phyloP scores from a whole-genome alignment of 2,888 invertebrate species.

The Dynastes tityus region DNA sequence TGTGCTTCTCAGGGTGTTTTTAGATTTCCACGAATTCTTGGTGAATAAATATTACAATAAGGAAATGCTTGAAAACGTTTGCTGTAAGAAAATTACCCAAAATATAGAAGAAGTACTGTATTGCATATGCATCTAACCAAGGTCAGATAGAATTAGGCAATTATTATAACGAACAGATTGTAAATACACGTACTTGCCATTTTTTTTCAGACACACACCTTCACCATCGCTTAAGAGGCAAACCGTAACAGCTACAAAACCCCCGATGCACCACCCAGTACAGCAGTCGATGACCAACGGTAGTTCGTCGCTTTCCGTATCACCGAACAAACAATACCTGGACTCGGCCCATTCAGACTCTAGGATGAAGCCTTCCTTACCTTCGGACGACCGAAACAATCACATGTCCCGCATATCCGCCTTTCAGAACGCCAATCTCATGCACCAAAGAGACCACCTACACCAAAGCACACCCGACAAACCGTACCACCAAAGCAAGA shows the following conservation, averaged over 20 bases:
- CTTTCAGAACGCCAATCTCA: constrained; percentile 60
- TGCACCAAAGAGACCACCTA: constrained; percentile 57
- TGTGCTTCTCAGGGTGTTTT: too few relatives aligned
- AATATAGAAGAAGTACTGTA: not conserved
- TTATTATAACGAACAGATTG: too few relatives aligned
- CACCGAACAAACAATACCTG: constrained; percentile 49
- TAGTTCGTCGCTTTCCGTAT: constrained; percentile 53
- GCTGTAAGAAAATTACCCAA: too few relatives aligned
- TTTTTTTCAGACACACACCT: constrained; percentile 60
- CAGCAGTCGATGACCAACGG: constrained; percentile 59
- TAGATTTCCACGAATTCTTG: too few relatives aligned
- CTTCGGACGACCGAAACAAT: constrained; percentile 59
- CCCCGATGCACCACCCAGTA: constrained; percentile 54
- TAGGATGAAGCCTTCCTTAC: constrained; percentile 53
- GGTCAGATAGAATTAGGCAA: too few relatives aligned
- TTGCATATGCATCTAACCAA: not conserved
- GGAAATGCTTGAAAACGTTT: too few relatives aligned
- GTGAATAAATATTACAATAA: too few relatives aligned
- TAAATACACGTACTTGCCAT: constrained; percentile 32
- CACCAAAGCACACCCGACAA: constrained; percentile 61
- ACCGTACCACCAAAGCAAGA: constrained; percentile 55
- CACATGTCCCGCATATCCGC: constrained; percentile 64
- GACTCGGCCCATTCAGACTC: constrained; percentile 36
- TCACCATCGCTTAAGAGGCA: constrained; percentile 54
- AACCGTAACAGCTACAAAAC: constrained; percentile 42